phyloP scores from a whole-genome alignment of 2,888 invertebrate species.

The Ennomos fuscantarius region DNA sequence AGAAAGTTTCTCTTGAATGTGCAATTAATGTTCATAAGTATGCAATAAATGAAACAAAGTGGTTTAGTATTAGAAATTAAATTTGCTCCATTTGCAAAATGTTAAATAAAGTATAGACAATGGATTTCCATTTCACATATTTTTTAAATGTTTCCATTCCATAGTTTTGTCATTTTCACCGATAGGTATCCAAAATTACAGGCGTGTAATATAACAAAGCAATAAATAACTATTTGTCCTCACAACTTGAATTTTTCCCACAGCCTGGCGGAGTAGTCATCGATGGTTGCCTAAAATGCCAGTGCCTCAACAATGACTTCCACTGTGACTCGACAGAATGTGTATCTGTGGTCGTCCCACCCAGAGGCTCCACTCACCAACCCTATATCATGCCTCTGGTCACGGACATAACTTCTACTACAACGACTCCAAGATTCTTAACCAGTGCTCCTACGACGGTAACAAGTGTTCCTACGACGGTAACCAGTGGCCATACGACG shows the following conservation, averaged over 20 bases:
- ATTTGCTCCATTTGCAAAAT: too few species aligned
- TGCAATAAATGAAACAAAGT: too few species aligned
- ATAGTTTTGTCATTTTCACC: too few species aligned
- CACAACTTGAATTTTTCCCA: not conserved
- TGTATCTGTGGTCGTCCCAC: conserved; percentile 44
- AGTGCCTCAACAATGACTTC: conserved; percentile 91
- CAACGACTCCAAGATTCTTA: conserved; percentile 55
- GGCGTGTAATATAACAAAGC: too few species aligned
- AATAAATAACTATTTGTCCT: too few species aligned
- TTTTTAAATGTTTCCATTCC: too few species aligned
- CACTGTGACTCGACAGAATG: conserved; percentile 87
- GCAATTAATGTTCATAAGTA: too few species aligned
- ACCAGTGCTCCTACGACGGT: conserved; percentile 45
- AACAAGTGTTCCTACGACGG: not conserved
- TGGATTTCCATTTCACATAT: too few species aligned
- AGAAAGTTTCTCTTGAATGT: too few species aligned
- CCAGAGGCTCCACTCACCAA: conserved; percentile 50
- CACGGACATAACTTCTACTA: conserved; percentile 15
- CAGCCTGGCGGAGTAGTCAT: conserved; percentile 88
- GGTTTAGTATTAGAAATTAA: too few species aligned
- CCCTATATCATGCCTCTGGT: conserved; percentile 45
- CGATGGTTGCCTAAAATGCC: conserved; percentile 90
- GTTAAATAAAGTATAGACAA: too few species aligned
- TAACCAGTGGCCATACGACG: conserved; percentile 24
- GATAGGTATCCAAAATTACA: too few species aligned